Conservation (phyloP, 2,797 vertebrate species). For the Alectoris magna region DNA sequence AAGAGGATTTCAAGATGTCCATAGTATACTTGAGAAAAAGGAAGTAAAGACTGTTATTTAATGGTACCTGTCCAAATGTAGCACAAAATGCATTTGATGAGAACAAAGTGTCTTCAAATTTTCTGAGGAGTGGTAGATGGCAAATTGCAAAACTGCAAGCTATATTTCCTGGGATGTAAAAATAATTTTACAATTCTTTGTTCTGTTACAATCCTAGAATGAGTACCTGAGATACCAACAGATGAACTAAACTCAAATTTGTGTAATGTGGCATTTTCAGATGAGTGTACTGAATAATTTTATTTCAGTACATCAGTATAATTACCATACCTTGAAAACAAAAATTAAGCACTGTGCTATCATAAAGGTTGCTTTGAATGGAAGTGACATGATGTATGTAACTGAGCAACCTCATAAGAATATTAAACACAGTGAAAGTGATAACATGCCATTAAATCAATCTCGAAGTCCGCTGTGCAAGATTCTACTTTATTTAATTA, state of each 20-base stretch:
- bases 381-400: background rate
- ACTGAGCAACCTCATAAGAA: background rate
- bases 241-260: background rate
- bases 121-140: background rate
- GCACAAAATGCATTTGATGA: background rate
- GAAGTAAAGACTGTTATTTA: background rate
- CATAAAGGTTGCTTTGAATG: slow-evolving; percentile 26
- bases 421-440: background rate
- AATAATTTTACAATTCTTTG: background rate
- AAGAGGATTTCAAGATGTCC: background rate
- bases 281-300: background rate
- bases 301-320: background rate
- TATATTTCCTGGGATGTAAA: background rate
- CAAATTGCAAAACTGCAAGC: background rate
- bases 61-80: background rate
- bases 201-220: background rate
- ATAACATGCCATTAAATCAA: slow-evolving; percentile 20
- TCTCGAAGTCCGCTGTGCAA: background rate
- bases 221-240: background rate
- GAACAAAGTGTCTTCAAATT: background rate
- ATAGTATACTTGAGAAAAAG: background rate
- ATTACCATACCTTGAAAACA: slow-evolving; percentile 11
- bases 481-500: slow-evolving; percentile 49
- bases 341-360: background rate
- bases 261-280: background rate